Conservation (phyloP, 2,797 vertebrate species). For the Sebastes taczanowskii region DNA sequence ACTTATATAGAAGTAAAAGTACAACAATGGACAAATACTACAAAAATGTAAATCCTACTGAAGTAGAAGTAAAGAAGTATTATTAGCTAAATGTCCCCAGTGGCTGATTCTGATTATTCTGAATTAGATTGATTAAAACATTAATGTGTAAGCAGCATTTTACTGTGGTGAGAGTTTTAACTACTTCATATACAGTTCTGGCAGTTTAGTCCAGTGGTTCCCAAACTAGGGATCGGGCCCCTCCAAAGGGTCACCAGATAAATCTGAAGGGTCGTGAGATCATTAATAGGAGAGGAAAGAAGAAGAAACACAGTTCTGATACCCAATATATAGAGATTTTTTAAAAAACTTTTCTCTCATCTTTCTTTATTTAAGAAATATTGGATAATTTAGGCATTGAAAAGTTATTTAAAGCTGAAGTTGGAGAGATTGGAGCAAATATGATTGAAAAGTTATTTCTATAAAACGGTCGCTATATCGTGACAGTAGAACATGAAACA, state of each 20-base stretch:
- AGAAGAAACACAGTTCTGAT: no score
- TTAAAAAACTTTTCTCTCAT: no score
- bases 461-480: rapidly evolving
- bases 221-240: neutral
- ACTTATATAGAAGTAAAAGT: neutral
- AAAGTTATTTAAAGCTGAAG: no score
- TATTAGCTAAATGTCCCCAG: neutral
- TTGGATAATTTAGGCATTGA: no score
- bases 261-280: neutral
- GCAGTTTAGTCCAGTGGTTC: neutral
- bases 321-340: no score
- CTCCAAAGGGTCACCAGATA: neutral
- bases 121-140: neutral
- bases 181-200: neutral
- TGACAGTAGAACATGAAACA: no score
- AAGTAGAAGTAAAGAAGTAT: neutral
- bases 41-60: neutral
- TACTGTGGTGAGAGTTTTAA: neutral
- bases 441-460: no score
- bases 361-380: no score
- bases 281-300: no score
- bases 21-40: neutral
- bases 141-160: neutral
- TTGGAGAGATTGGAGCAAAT: no score
- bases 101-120: no score